A percentile compares a stretch with the other conserved stretches of the same genome.
phyloP scores from a whole-genome alignment of 64 coral and sea anemone species.

The Porites australiensis region DNA sequence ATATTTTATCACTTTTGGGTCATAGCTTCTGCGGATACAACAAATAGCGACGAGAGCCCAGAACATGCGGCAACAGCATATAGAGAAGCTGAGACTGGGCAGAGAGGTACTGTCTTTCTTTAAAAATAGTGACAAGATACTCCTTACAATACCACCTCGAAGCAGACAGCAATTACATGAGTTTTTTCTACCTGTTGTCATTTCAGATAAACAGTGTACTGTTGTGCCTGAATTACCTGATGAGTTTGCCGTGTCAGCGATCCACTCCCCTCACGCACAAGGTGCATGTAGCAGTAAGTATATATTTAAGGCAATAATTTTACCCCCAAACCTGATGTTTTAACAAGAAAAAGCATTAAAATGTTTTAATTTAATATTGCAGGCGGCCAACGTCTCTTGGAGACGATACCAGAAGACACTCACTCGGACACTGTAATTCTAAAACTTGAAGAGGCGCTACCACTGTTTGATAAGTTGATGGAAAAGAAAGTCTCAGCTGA shows the following conservation, averaged over 20 bases:
- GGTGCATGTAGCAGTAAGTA: neutral
- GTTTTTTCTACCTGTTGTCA: neutral
- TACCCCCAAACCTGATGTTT: neutral
- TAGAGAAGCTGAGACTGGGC: neutral
- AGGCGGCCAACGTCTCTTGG: neutral
- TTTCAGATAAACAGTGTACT: neutral
- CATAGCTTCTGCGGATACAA: too few relatives aligned
- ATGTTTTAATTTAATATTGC: constrained; percentile 32
- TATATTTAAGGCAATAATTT: neutral
- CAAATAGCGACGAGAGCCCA: too few relatives aligned
- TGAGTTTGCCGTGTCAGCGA: neutral
- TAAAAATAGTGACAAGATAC: too few relatives aligned
- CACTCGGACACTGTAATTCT: neutral
- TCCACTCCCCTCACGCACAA: neutral
- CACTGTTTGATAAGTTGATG: constrained; percentile 39
- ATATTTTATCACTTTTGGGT: too few relatives aligned
- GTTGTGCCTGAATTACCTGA: neutral
- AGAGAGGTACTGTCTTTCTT: neutral
- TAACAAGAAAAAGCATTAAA: neutral
- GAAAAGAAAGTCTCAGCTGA: constrained; percentile 44
- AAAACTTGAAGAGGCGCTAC: constrained; percentile 2
- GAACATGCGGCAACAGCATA: too few relatives aligned
- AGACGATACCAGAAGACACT: neutral
- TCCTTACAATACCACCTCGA: neutral
- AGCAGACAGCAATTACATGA: neutral